These are phyloP conservation scores for Mythimna lalbum DNA, from an alignment of 2,888 invertebrate species.

Conservation along the genomic window DNA sequence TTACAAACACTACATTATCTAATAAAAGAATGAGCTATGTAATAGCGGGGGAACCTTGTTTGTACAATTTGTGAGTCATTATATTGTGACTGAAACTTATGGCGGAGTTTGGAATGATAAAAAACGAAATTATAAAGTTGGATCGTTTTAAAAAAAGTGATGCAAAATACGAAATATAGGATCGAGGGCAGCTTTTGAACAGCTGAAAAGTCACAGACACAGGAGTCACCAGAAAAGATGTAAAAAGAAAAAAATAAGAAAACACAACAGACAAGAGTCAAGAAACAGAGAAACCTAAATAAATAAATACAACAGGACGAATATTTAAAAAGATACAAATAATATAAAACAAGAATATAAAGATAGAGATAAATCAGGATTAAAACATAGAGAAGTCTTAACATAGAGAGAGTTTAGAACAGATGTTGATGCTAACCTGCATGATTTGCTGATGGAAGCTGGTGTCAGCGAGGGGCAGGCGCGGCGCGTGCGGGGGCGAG, in stretches of 20 bases:
- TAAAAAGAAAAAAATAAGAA: conserved; percentile 1
- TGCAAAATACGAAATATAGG: conserved; percentile 2
- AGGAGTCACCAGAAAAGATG: not conserved
- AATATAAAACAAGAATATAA: conserved; percentile 15
- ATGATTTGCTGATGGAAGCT: conserved; percentile 93
- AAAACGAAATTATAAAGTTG: not conserved
- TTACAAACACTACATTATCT: conserved; percentile 50
- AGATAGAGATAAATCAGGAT: conserved; percentile 14
- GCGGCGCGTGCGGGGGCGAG: conserved; percentile 89
- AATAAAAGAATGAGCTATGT: conserved; percentile 48
- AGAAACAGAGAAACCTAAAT: conserved; percentile 24
- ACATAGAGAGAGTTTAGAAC: not conserved
- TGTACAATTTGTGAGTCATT: conserved; percentile 11
- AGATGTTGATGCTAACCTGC: conserved; percentile 86
- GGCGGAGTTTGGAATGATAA: not conserved
- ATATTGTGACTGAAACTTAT: conserved; percentile 30
- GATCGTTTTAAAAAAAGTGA: not conserved
- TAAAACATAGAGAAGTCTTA: not conserved
- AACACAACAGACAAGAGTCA: not conserved
- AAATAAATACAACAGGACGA: not conserved
- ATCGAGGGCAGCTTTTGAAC: not conserved
- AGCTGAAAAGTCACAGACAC: not conserved
- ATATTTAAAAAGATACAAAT: conserved; percentile 14
- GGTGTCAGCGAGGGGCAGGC: conserved; percentile 90
- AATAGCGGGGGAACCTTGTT: conserved; percentile 30